Evolutionary conservation across 2,888 invertebrate genomes (phyloP), one percentile per base, ranked within the genome.

Genomic region (Drosophila formosana): DNA sequence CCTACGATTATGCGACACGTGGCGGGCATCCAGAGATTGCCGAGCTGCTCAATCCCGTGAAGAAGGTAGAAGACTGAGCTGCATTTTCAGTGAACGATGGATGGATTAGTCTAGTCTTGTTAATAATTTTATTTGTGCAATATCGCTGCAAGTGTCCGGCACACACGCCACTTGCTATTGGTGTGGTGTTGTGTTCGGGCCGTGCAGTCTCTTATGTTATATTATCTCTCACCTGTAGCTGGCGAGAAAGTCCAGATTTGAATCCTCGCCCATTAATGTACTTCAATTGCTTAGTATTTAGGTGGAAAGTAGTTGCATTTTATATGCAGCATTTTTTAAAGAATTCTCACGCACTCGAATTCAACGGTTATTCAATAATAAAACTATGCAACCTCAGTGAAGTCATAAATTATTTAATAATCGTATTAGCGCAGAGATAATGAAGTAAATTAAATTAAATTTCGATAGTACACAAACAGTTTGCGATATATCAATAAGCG

Each of bases 1-100:
- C 95, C 0, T 69, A 92, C 3, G 94, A 95, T 60, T 94, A 94
- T 73, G 95, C 95, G 0, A 72, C 86, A 9, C 82, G 84, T 4
- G 78, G 71, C 3, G 79, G 72, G 0, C 78, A 90, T 11, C 0
- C n/a, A 1, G 28, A 39, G 1, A 52, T 76, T 55, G 58, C 43
- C 18, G 45, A 51, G 0, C 28, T 75, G 23, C 76, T 75, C 3
- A 23, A 8, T 30, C 4, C 58, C 8, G 0, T 43, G 2, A 9
- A 23, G 4, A 18, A 8, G 1, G 18, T 57, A 2, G 25, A 61
- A 1, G 34, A 6, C 7, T 74, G 28, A 74, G 1, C 7, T 6
- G 52, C 41, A 18, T 3, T 4, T 50, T 9, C 28, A 4, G 30
- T 37, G 32, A 32, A 8, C 3, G 32, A n/a, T 37, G 37, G 11